phyloP scores from a whole-genome alignment of 2,888 invertebrate genomes.

The Polydrusus tereticollis region DNA sequence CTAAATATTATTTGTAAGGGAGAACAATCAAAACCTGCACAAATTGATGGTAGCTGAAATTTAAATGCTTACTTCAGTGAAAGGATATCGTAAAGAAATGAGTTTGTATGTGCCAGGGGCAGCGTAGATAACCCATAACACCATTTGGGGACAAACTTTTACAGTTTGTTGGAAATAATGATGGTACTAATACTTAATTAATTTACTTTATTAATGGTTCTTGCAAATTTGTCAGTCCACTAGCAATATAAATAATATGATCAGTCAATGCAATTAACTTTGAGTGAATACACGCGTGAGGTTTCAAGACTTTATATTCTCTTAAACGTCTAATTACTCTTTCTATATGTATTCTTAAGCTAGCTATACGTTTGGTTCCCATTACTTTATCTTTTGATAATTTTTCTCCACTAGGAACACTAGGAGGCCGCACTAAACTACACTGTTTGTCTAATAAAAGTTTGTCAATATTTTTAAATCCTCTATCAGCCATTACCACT shows the following conservation, averaged over 20 bases:
- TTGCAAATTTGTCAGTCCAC: slow-evolving; percentile 38
- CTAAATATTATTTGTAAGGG: too few relatives aligned
- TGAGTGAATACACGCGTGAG: slow-evolving; percentile 6
- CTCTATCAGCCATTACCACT: slow-evolving; percentile 12
- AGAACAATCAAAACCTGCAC: too few relatives aligned
- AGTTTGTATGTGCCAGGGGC: too few relatives aligned
- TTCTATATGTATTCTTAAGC: slow-evolving; percentile 6
- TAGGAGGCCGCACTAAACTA: background rate
- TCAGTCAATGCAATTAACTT: slow-evolving; percentile 20
- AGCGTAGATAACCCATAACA: too few relatives aligned
- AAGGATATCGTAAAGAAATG: too few relatives aligned
- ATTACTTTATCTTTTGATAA: background rate
- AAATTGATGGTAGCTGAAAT: too few relatives aligned
- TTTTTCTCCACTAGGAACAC: background rate
- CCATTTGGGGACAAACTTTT: too few relatives aligned
- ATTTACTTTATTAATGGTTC: slow-evolving; percentile 29
- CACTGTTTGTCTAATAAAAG: background rate
- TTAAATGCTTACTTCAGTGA: too few relatives aligned
- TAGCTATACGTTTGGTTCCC: background rate
- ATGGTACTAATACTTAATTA: too few relatives aligned
- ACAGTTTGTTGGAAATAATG: too few relatives aligned
- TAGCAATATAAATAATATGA: slow-evolving; percentile 34
- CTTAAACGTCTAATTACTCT: slow-evolving; percentile 5
- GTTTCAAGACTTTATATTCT: slow-evolving; percentile 4
- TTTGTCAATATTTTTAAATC: slow-evolving; percentile 4